phyloP scores from a whole-genome alignment of 2,797 vertebrate species.

The Malacoraja senta region DNA sequence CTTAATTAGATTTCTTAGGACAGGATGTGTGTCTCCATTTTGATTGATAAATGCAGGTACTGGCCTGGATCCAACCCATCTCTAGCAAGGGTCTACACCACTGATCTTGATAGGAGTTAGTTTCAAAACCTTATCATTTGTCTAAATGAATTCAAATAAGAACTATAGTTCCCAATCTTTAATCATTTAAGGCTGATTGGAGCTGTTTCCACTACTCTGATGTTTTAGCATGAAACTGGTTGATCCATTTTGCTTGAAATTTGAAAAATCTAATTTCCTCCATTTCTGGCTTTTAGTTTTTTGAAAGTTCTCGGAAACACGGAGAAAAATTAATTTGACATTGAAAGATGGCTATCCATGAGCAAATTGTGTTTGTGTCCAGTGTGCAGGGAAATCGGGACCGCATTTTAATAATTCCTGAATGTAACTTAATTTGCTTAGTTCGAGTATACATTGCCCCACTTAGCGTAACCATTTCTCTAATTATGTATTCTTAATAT shows the following conservation, averaged over 20 bases:
- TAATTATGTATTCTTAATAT: background rate
- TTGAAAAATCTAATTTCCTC: slow-evolving; percentile 18
- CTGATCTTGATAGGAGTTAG: background rate
- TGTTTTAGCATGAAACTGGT: background rate
- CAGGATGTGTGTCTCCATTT: background rate
- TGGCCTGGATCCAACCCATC: background rate
- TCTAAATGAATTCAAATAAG: background rate
- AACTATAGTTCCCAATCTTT: background rate
- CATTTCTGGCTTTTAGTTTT: background rate
- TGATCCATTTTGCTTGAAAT: background rate
- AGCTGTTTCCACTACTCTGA: background rate
- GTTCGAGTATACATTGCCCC: background rate
- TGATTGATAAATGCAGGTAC: background rate
- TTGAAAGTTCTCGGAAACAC: background rate
- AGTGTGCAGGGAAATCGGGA: background rate
- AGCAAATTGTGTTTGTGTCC: background rate
- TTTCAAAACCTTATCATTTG: background rate
- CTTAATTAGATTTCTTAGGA: background rate
- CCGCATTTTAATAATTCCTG: background rate
- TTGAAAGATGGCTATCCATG: slow-evolving; percentile 25
- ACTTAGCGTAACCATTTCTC: background rate
- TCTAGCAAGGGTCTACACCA: too few relatives aligned
- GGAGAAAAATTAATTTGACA: background rate
- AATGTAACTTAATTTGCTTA: slow-evolving; percentile 12
- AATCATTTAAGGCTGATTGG: background rate